Evolutionary conservation across 1,140 invertebrate genomes (phyloP).

Genomic region (Caenorhabditis brenneri): DNA sequence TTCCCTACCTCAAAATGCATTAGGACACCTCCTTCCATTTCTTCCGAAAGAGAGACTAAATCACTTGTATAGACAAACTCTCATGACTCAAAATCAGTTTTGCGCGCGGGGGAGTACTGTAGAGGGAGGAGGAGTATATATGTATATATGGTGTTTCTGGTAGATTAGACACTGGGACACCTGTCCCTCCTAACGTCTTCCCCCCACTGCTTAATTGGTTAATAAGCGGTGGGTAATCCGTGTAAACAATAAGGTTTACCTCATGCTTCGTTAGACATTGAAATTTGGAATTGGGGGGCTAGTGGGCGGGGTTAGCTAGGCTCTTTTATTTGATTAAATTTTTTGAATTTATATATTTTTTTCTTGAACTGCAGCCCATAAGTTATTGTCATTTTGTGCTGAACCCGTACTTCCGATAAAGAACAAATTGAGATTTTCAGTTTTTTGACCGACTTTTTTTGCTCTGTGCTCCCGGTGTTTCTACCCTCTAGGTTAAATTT

Average conservation of each 20-base stretch:
- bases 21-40: not conserved
- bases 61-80: constrained; percentile 18
- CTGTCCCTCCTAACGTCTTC: not conserved
- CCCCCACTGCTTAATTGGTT: not conserved
- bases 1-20: constrained; percentile 35
- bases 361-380: too few relatives aligned
- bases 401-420: too few relatives aligned
- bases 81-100: constrained; percentile 15
- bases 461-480: too few relatives aligned
- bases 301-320: not conserved
- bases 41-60: not conserved
- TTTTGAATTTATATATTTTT: too few relatives aligned
- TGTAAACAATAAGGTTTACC: constrained; percentile 21
- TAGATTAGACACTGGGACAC: not conserved
- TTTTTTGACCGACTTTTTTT: too few relatives aligned
- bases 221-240: not conserved
- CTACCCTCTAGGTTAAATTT: too few relatives aligned
- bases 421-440: too few relatives aligned
- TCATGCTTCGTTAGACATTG: constrained; percentile 5
- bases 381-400: too few relatives aligned
- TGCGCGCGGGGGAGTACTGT: not conserved
- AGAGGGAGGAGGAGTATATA: not conserved
- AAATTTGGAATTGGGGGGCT: not conserved
- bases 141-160: not conserved
- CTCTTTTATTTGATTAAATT: too few relatives aligned